Evolutionary conservation across 30 jellyfish, hydroid and myxozoan genomes (phyloP).

Genomic region (Cassiopea xamachana): DNA sequence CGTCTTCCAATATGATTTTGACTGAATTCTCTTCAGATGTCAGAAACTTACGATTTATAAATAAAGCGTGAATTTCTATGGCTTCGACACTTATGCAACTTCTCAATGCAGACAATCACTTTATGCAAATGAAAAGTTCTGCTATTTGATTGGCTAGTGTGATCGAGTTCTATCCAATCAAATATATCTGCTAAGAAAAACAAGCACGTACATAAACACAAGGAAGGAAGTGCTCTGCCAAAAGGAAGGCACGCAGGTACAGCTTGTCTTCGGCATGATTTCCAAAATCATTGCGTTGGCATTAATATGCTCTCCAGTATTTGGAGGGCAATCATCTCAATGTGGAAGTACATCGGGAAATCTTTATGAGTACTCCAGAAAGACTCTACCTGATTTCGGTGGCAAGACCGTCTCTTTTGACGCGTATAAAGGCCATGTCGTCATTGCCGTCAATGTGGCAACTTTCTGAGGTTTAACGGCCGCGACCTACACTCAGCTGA

Average conservation of each 20-base stretch:
- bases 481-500: slow-evolving; percentile 79
- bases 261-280: background rate
- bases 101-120: background rate
- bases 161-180: background rate
- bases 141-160: background rate
- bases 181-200: background rate
- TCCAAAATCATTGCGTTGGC: slow-evolving; percentile 8
- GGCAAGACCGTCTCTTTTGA: slow-evolving; percentile 53
- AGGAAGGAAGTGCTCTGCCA: background rate
- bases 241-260: background rate
- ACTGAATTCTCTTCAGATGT: too few species aligned
- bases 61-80: too few species aligned
- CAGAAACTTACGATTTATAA: too few species aligned
- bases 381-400: slow-evolving; percentile 67
- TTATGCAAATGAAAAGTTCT: background rate
- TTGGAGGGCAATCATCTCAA: slow-evolving; percentile 27
- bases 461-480: slow-evolving; percentile 91
- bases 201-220: background rate
- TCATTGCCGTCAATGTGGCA: slow-evolving; percentile 90
- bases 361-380: slow-evolving; percentile 50
- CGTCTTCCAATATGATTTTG: too few species aligned
- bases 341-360: slow-evolving; percentile 37
- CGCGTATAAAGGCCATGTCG: slow-evolving; percentile 79
- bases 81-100: too few species aligned
- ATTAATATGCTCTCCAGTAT: background rate